Percentiles rank a stretch among this genome's conserved stretches.
Evolutionary conservation across 1,140 invertebrate genomes (phyloP).

Genomic region (Apis mellifera): DNA sequence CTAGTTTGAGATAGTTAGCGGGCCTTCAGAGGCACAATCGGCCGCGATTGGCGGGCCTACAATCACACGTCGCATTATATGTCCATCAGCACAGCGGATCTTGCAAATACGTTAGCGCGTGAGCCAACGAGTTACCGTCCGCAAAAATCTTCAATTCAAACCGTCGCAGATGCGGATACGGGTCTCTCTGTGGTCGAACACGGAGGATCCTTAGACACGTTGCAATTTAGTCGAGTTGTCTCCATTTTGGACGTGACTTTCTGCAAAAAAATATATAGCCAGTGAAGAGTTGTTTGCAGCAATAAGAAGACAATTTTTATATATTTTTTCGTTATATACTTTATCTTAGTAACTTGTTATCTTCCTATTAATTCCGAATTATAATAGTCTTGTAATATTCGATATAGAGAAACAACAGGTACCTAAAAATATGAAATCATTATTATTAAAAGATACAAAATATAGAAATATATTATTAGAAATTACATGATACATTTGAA

Average conservation of each 20-base stretch:
- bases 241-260: not conserved
- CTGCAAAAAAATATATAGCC: not conserved
- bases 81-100: constrained; percentile 74
- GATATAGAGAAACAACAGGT: too few relatives aligned
- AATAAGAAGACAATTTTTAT: too few relatives aligned
- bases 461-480: too few relatives aligned
- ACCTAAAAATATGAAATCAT: too few relatives aligned
- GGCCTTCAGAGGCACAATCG: constrained; percentile 81
- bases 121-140: constrained; percentile 61
- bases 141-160: constrained; percentile 45
- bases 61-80: constrained; percentile 79
- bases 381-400: too few relatives aligned
- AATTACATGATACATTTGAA: too few relatives aligned
- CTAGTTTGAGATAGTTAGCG: constrained; percentile 81
- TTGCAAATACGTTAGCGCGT: constrained; percentile 73
- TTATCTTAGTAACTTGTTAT: too few relatives aligned
- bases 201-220: constrained; percentile 2
- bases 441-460: too few relatives aligned
- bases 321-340: too few relatives aligned
- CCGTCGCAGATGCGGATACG: constrained; percentile 22
- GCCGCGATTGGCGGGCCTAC: constrained; percentile 79
- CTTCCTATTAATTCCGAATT: too few relatives aligned
- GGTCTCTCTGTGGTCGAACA: not conserved
- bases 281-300: not conserved
- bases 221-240: not conserved